These are phyloP conservation scores for Didymodactylos carnosus DNA, from an alignment of 2,888 invertebrate genomes.

Conservation along the genomic window DNA sequence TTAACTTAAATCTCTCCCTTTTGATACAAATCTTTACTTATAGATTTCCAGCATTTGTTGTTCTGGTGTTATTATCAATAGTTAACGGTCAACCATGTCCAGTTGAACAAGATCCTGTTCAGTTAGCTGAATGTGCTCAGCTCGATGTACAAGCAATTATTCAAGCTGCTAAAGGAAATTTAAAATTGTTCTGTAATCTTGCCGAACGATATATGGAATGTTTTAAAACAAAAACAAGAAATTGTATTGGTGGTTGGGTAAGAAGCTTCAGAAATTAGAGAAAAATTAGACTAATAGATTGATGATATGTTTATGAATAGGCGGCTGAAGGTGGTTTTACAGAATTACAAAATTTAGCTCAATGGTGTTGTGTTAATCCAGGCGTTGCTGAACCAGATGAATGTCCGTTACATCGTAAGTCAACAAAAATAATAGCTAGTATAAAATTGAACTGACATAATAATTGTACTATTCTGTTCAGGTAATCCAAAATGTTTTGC, in stretches of 20 bases:
- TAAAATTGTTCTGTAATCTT: slow-evolving; percentile 8
- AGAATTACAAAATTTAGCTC: slow-evolving; percentile 13
- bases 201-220: slow-evolving; percentile 14
- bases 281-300: too few relatives aligned
- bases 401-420: slow-evolving; percentile 14
- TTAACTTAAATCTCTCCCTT: too few relatives aligned
- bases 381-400: slow-evolving; percentile 7
- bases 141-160: slow-evolving; percentile 13
- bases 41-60: too few relatives aligned
- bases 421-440: too few relatives aligned
- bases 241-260: slow-evolving; percentile 13
- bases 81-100: too few relatives aligned
- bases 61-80: too few relatives aligned
- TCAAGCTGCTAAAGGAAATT: slow-evolving; percentile 5
- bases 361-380: slow-evolving; percentile 7
- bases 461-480: background rate
- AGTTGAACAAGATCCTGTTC: slow-evolving; percentile 11
- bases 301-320: background rate
- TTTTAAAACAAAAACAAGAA: slow-evolving; percentile 12
- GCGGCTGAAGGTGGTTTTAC: slow-evolving; percentile 8
- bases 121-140: slow-evolving; percentile 12
- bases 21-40: too few relatives aligned
- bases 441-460: background rate
- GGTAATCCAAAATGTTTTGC: slow-evolving; percentile 6
- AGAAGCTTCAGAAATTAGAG: too few relatives aligned